These are phyloP conservation scores for Syngnathus floridae DNA, from an alignment of 2,113 vertebrate species.

Conservation along the genomic window DNA sequence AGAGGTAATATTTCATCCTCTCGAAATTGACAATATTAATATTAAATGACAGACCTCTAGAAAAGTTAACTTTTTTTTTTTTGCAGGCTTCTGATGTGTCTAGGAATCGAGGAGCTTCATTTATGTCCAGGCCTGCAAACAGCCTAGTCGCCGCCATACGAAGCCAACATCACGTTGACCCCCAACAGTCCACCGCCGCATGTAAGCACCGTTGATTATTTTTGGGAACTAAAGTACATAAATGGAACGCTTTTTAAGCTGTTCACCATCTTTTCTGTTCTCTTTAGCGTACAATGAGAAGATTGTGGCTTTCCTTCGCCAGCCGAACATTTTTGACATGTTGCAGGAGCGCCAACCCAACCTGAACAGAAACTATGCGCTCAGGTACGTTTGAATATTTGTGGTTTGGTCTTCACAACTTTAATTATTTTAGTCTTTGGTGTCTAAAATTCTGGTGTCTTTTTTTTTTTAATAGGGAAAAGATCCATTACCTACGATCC, in stretches of 20 bases:
- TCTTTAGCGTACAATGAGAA: conserved; percentile 96
- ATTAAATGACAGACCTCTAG: neutral
- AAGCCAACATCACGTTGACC: conserved; percentile 81
- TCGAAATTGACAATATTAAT: too few species aligned
- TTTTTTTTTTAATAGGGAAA: conserved; percentile 76
- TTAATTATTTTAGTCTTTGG: too few species aligned
- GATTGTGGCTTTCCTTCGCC: conserved; percentile 95
- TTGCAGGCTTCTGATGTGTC: conserved; percentile 91
- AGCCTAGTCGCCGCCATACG: conserved; percentile 86
- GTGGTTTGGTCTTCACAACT: too few species aligned
- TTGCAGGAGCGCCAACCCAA: conserved; percentile 93
- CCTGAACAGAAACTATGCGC: conserved; percentile 84
- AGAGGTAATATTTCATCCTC: conserved; percentile 72
- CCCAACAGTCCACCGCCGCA: conserved; percentile 70
- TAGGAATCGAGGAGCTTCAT: conserved; percentile 83
- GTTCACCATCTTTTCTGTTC: neutral
- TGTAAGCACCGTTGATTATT: conserved; percentile 29
- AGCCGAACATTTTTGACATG: conserved; percentile 96
- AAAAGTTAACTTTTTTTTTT: neutral
- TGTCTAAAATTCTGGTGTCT: too few species aligned
- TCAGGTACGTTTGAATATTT: conserved; percentile 73
- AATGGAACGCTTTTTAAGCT: too few species aligned
- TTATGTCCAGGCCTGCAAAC: conserved; percentile 82
- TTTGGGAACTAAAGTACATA: too few species aligned
- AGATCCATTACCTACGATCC: conserved; percentile 94